Evolutionary conservation across 1,140 invertebrate genomes (phyloP).

Genomic region (Drosophila sucinea): DNA sequence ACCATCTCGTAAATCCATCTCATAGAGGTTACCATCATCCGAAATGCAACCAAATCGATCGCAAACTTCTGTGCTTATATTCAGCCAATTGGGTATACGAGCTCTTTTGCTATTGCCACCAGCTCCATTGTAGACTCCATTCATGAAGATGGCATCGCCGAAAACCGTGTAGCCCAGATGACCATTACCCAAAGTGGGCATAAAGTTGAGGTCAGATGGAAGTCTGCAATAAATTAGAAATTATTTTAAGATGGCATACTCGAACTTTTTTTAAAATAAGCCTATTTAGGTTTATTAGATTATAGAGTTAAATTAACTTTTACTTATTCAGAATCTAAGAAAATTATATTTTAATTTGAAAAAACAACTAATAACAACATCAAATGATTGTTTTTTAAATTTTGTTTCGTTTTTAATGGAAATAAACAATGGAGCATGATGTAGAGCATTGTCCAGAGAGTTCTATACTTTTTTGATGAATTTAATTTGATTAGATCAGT

Average conservation of each 20-base stretch:
- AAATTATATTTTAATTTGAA: neutral
- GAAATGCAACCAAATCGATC: constrained; percentile 39
- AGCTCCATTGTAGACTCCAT: constrained; percentile 85
- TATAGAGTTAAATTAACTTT: too few species aligned
- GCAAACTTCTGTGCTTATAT: constrained; percentile 75
- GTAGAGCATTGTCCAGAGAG: too few species aligned
- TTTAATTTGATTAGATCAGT: too few species aligned
- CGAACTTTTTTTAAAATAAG: too few species aligned
- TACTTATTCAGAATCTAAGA: too few species aligned
- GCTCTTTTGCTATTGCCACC: constrained; percentile 84
- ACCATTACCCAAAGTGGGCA: constrained; percentile 85
- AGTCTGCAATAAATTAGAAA: constrained; percentile 70
- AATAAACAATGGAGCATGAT: too few species aligned
- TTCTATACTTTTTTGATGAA: too few species aligned
- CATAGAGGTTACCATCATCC: constrained; percentile 73
- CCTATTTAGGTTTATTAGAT: too few species aligned
- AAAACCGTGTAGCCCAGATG: constrained; percentile 85
- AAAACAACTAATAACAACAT: too few species aligned
- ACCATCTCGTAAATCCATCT: constrained; percentile 61
- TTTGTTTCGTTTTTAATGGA: too few species aligned
- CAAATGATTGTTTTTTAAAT: too few species aligned
- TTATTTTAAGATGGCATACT: too few species aligned
- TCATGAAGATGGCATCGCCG: constrained; percentile 85
- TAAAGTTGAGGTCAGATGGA: constrained; percentile 84
- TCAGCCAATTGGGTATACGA: constrained; percentile 85